Evolutionary conservation across 2,113 vertebrate species (phyloP).

Genomic region (Phyllopteryx taeniolatus): DNA sequence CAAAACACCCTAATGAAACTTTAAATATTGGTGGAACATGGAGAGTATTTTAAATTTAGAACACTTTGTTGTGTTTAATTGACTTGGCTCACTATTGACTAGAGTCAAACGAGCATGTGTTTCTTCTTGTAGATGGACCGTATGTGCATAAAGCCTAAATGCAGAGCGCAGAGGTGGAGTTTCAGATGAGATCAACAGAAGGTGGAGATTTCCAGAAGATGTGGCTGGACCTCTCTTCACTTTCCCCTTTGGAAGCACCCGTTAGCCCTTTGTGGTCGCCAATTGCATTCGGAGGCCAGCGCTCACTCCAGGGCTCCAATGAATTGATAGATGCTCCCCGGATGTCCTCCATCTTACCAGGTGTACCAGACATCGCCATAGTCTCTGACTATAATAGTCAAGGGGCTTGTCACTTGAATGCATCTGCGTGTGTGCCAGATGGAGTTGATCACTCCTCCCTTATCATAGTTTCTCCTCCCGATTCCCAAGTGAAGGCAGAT

Average conservation of each 20-base stretch:
- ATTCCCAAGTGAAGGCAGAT: constrained; percentile 49
- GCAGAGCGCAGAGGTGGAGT: constrained; percentile 69
- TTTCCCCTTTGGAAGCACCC: constrained; percentile 68
- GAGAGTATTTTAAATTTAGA: not conserved
- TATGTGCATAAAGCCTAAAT: not conserved
- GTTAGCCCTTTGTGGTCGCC: constrained; percentile 72
- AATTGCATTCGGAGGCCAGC: constrained; percentile 60
- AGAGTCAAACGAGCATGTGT: not conserved
- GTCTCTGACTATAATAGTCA: constrained; percentile 72
- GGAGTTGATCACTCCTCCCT: constrained; percentile 29
- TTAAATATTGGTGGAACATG: not conserved
- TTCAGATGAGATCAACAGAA: constrained; percentile 72
- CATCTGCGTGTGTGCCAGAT: constrained; percentile 45
- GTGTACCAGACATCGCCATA: constrained; percentile 60
- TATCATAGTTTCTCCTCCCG: constrained; percentile 23
- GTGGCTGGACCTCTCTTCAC: constrained; percentile 76
- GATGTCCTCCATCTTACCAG: constrained; percentile 64
- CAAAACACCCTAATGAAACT: too few relatives aligned
- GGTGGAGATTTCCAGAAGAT: constrained; percentile 72
- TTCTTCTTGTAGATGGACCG: not conserved
- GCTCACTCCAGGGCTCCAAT: constrained; percentile 63
- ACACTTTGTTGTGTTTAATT: not conserved
- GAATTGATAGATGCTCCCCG: constrained; percentile 57
- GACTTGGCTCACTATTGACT: not conserved
- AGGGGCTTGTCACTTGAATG: constrained; percentile 46